Percentiles rank a stretch among this genome's conserved stretches.
Conservation (phyloP, 1,140 invertebrate genomes). For the Cherax quadricarinatus region DNA sequence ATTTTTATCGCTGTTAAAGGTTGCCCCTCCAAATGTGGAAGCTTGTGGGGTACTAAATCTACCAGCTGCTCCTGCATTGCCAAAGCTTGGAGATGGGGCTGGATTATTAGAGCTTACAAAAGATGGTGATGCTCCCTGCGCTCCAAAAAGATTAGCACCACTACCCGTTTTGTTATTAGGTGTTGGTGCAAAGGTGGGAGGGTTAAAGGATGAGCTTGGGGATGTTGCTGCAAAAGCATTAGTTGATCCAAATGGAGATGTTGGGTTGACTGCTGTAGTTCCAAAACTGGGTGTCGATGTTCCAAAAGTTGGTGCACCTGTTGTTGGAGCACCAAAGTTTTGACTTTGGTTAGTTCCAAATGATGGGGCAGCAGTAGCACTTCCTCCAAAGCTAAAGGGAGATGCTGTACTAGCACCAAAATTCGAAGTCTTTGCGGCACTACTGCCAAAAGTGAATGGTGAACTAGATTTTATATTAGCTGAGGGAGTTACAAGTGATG, state of each 20-base stretch:
- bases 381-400: slow-evolving; percentile 9
- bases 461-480: background rate
- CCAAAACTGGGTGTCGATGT: background rate
- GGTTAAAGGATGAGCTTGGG: background rate
- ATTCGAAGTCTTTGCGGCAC: background rate
- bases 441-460: background rate
- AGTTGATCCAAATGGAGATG: slow-evolving; percentile 9
- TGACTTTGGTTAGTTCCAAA: background rate
- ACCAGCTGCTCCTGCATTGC: background rate
- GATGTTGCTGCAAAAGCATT: background rate
- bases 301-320: background rate
- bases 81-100: background rate
- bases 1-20: background rate
- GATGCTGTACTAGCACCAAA: slow-evolving; percentile 2
- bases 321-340: background rate
- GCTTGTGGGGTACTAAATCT: background rate
- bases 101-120: background rate
- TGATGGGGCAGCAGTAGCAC: background rate
- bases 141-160: slow-evolving; percentile 6
- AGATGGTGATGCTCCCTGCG: background rate
- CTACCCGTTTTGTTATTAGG: background rate
- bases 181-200: background rate
- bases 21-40: background rate
- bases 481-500: background rate
- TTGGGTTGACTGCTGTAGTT: background rate